These are phyloP conservation scores for Pomatostomus ruficeps DNA, from an alignment of 2,113 vertebrate species.

Conservation along the genomic window DNA sequence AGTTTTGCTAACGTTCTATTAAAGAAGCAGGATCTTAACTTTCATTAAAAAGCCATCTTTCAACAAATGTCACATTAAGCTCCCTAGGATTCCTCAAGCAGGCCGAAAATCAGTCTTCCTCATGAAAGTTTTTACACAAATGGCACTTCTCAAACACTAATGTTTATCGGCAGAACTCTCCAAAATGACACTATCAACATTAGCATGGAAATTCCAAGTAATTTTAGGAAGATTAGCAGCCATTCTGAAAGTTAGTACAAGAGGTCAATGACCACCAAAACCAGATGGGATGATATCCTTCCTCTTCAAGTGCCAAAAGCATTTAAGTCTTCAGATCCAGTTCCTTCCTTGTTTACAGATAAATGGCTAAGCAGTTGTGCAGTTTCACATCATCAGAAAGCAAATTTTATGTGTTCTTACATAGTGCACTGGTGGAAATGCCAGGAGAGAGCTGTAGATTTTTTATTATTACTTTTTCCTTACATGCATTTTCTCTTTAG, in stretches of 20 bases:
- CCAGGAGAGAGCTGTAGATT: not conserved
- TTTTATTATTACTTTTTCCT: not conserved
- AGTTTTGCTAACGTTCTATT: not conserved
- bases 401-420: not conserved
- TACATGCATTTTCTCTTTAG: not conserved
- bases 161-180: not conserved
- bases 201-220: not conserved
- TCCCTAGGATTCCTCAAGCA: not conserved
- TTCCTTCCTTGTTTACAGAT: not conserved
- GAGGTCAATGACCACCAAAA: not conserved
- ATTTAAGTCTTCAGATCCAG: not conserved
- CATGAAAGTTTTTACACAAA: not conserved
- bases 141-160: not conserved
- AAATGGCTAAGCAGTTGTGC: not conserved
- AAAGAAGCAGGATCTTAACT: not conserved
- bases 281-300: not conserved
- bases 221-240: slow-evolving; percentile 2
- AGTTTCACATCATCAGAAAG: not conserved
- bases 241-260: not conserved
- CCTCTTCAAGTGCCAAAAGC: not conserved
- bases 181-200: not conserved
- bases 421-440: not conserved
- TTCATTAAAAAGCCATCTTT: not conserved
- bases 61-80: not conserved
- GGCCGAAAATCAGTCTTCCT: not conserved